Base-by-base conservation (phyloP, 2,888 invertebrate species). In the Ornithoptera priamus region DNA sequence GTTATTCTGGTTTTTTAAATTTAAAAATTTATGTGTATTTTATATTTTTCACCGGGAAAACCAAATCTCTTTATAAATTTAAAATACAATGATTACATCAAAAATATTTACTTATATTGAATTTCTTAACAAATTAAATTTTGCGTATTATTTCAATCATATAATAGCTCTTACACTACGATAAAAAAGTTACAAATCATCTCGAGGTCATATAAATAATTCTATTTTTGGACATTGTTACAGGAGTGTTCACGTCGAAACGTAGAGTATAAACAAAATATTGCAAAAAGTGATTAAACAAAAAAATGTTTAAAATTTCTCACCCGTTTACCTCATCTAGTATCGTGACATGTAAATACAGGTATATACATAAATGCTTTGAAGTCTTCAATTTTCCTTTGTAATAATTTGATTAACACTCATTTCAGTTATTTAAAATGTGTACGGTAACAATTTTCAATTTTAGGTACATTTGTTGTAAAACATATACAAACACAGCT, bases 401-500 rank as follows among this genome's bases (percentile, higher is more conserved):
- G 20, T 20, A 8, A 20, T 10, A 22, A 17, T 5, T 20, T n/a
- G 12, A 58, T 58, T 17, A 58, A 22, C 4, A 10, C 22, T 22
- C 12, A 58, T 58, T 24, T 15, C 1, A 15, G 15, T 58, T 58
- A 24, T 58, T 22, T 58, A 22, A 24, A 24, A 58, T 46, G 58
- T 22, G 3, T 58, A 58, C 22, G 30, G 36, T 24, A 12, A 8
- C 3, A n/a, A 17, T 36, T 68, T 63, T 50, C 57, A 46, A 36
- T 69, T 69, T 39, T 46, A 71, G 64, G 20, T 60, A 20, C 57
- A 17, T 70, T 56, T 56, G 50, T 42, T 64, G 18, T 36, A 70
- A 22, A 36, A 62, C 50, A 56, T 78, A 67, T 75, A 77, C 2
- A 71, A 78, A 1, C 36, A 12, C 74, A n/a, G 50, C 75, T 5